These are phyloP conservation scores for human (Homo sapiens) DNA, from an alignment of 2,113 vertebrate genomes.

Conservation along the genomic window GRCh38 chr5:59610001-59610500, in stretches of 20 bases:
- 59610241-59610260: neutral
- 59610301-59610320: constrained; percentile 19
- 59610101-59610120: neutral
- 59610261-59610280: neutral
- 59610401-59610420: neutral
- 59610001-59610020: neutral
- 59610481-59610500: neutral
- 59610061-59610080: neutral
- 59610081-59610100: neutral
- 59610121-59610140: neutral
- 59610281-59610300: neutral
- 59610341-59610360: neutral
- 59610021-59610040: neutral
- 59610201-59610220: neutral
- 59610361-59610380: neutral
- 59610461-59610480: neutral
- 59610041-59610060: neutral
- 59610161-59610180: neutral
- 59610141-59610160: neutral
- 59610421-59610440: neutral
- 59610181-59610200: neutral
- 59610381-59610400: neutral
- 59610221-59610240: neutral
- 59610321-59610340: neutral
- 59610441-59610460: neutral